Conservation (phyloP, 2,113 vertebrate genomes). For the Chamaea fasciata region DNA sequence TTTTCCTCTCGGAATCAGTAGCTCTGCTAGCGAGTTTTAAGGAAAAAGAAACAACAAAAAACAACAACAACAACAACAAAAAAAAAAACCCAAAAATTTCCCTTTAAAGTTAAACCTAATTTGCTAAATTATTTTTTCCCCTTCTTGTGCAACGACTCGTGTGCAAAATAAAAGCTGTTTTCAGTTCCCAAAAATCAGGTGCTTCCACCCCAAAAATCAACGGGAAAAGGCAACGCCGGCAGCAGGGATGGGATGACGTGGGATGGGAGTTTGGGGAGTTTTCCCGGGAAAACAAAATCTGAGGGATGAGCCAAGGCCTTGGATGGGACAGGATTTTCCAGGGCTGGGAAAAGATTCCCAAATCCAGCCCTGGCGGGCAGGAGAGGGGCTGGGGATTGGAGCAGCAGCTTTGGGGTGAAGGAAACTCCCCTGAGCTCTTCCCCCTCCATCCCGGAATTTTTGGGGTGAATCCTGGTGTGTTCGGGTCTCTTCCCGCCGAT, state of each 20-base stretch:
- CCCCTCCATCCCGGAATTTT: accelerated
- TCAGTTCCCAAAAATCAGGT: slow-evolving; percentile 19
- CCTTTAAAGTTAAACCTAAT: slow-evolving; percentile 64
- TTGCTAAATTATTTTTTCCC: slow-evolving; percentile 8
- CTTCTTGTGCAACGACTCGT: slow-evolving; percentile 67
- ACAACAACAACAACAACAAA: neutral
- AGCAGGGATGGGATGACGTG: neutral
- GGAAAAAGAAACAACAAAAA: neutral
- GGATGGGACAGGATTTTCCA: neutral
- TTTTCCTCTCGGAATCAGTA: slow-evolving; percentile 26
- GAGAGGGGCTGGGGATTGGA: neutral
- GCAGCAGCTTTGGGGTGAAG: neutral
- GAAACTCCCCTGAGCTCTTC: neutral
- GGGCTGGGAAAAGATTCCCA: neutral
- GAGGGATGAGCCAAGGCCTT: neutral
- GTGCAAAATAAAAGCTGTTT: slow-evolving; percentile 65
- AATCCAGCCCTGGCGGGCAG: neutral
- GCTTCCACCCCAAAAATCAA: neutral
- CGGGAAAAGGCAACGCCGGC: neutral
- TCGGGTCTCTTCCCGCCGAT: accelerated
- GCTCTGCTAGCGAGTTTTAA: slow-evolving; percentile 56
- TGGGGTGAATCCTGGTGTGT: neutral
- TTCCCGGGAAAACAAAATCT: neutral
- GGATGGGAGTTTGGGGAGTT: neutral
- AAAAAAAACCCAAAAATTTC: neutral